Evolutionary conservation across 1,140 invertebrate genomes (phyloP), one percentile per base, ranked within the genome.

Genomic region (Cryptotermes secundus): DNA sequence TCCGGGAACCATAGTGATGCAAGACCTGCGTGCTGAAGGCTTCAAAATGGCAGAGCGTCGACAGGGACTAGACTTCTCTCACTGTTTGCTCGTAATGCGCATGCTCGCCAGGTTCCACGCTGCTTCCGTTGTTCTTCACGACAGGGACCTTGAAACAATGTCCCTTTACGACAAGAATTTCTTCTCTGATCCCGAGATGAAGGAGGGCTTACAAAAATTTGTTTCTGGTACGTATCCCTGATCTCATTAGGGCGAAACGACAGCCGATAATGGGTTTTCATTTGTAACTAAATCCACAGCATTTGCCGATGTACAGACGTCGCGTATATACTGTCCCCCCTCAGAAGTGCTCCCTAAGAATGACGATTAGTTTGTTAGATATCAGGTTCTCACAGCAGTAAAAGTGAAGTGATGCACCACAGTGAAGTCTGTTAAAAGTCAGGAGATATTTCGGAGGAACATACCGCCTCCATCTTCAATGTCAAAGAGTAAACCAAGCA

Each of bases 31-130:
- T 42, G 81, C 79, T 14, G 22, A 49, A 3, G 86, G 86, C 26
- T 86, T 85, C 83, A 85, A 83, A 34, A 86, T 86, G 86, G 86
- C 83, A 0, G 59, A 86, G 59, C 81, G 86, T 34, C 38, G 49
- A 6, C 53, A 36, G n/a, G 86, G 86, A 19, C 83, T 86, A 4
- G 85, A 86, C 45, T 65, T 86, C 4, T 35, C 36, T 9, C 86
- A 86, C 83, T 80, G 36, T 24, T 59, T 82, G 34, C 26, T 86
- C 19, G 86, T 45, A 7, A n/a, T 86, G 26, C 16, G 72, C 22
- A 31, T 34, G n/a, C 45, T 86, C 9, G 86, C 85, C 38, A n/a
- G 19, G 16, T 59, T 85, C 26, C 85, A 85, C 83, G 83, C 38
- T 12, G 49, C 59, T n/a, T 83, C 83, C 16, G 53, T 79, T 3